These are phyloP conservation scores for Acanthococcus lagerstroemiae DNA, from an alignment of 2,888 invertebrate species.

Conservation along the genomic window DNA sequence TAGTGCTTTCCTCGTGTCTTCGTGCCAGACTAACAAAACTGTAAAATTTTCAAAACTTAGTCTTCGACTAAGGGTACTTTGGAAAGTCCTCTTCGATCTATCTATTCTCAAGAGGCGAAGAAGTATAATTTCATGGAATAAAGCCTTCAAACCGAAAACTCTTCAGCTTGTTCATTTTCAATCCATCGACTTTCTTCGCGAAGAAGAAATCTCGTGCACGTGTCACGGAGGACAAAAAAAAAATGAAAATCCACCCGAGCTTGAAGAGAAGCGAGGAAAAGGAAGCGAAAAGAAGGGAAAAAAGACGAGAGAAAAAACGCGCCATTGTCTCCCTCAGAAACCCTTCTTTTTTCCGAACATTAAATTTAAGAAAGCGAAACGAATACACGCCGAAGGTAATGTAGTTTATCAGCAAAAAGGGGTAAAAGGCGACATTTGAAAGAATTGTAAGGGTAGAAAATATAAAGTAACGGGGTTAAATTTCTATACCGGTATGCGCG, in stretches of 20 bases:
- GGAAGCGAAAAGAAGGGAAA: neutral
- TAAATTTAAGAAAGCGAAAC: constrained; percentile 1
- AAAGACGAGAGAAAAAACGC: neutral
- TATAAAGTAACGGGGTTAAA: constrained; percentile 17
- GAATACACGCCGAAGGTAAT: neutral
- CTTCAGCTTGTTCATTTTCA: too few relatives aligned
- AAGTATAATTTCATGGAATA: too few relatives aligned
- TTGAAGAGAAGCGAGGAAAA: neutral
- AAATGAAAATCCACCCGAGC: neutral
- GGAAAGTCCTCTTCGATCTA: too few relatives aligned
- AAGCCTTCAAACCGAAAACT: too few relatives aligned
- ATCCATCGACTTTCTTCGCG: too few relatives aligned
- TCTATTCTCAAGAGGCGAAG: too few relatives aligned
- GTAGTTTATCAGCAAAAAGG: neutral
- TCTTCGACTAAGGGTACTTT: too few relatives aligned
- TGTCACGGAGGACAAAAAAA: neutral
- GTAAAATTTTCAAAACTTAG: too few relatives aligned
- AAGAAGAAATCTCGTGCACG: too few relatives aligned
- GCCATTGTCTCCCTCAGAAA: neutral
- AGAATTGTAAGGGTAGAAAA: constrained; percentile 17
- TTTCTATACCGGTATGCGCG: neutral
- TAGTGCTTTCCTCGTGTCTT: too few relatives aligned
- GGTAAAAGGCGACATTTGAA: constrained; percentile 11
- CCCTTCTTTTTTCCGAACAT: neutral
- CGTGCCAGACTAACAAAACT: too few relatives aligned